Percentiles rank a stretch among this genome's conserved stretches.
Evolutionary conservation across 2,113 vertebrate species (phyloP).

Genomic region (Girardinichthys multiradiatus): DNA sequence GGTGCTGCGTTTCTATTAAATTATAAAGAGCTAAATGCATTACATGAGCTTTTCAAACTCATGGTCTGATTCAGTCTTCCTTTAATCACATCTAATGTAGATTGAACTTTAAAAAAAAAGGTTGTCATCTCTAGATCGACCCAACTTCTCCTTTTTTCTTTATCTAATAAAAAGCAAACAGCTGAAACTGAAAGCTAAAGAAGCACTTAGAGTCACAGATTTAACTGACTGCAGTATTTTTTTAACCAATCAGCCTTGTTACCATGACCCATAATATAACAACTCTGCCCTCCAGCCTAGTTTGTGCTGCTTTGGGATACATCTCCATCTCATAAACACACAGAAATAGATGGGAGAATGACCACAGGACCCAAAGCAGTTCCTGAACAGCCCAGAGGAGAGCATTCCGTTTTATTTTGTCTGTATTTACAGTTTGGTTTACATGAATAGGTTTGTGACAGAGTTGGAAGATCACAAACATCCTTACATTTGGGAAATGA

Average conservation of each 20-base stretch:
- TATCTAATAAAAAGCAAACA: slow-evolving; percentile 17
- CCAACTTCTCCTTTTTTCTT: slow-evolving; percentile 5
- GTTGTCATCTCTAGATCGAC: slow-evolving; percentile 6
- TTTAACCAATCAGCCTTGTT: neutral
- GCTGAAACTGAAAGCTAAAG: slow-evolving; percentile 21
- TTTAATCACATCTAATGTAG: neutral
- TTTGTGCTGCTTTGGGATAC: neutral
- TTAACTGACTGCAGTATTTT: neutral
- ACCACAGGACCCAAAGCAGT: neutral
- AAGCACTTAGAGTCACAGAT: slow-evolving; percentile 9
- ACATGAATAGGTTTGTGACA: neutral
- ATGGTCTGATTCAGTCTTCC: neutral
- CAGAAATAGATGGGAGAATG: neutral
- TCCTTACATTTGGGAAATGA: neutral
- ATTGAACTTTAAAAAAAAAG: neutral
- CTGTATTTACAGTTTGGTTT: slow-evolving; percentile 59
- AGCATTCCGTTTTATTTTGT: slow-evolving; percentile 32
- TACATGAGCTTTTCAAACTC: neutral
- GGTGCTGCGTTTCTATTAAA: neutral
- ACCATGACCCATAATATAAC: neutral
- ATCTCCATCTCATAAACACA: slow-evolving; percentile 6
- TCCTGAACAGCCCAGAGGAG: slow-evolving; percentile 5
- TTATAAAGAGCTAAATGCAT: neutral
- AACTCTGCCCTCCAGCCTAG: neutral
- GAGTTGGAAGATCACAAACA: slow-evolving; percentile 19